Evolutionary conservation across 2,113 vertebrate genomes (phyloP).

Genomic region (Cranoglanis bouderius): DNA sequence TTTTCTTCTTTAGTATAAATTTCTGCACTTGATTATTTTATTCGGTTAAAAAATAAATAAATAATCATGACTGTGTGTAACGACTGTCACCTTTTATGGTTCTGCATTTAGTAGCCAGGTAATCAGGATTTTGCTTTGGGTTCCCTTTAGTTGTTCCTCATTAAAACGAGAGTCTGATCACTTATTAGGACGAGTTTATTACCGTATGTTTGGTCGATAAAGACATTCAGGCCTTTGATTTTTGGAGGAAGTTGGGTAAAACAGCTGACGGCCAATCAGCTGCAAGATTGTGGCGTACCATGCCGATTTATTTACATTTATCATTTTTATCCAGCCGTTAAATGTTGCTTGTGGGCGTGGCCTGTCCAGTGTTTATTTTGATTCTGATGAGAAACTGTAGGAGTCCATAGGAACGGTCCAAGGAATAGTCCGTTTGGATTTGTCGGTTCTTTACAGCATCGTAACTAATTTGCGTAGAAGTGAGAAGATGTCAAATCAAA

Average conservation of each 20-base stretch:
- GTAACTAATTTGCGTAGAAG: neutral
- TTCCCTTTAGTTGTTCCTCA: neutral
- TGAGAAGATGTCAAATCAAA: neutral
- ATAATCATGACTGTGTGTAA: neutral
- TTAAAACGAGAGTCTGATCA: neutral
- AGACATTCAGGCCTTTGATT: too few relatives aligned
- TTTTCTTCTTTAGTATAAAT: too few relatives aligned
- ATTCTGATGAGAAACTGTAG: too few relatives aligned
- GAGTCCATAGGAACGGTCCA: too few relatives aligned
- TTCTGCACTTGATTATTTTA: too few relatives aligned
- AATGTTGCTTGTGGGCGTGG: neutral
- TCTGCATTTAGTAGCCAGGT: neutral
- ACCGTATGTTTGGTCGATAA: neutral
- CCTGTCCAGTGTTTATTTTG: neutral
- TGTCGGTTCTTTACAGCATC: neutral
- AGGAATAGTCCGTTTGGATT: neutral
- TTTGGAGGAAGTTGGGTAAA: neutral
- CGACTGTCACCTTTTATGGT: neutral
- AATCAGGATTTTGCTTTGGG: neutral
- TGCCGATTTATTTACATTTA: neutral
- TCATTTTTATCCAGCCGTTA: neutral
- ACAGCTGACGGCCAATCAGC: neutral
- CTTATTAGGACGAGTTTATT: neutral
- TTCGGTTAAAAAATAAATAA: too few relatives aligned
- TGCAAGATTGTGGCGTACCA: neutral